phyloP scores from a whole-genome alignment of 1,140 invertebrate genomes.

The Drosophila nigrodunni region DNA sequence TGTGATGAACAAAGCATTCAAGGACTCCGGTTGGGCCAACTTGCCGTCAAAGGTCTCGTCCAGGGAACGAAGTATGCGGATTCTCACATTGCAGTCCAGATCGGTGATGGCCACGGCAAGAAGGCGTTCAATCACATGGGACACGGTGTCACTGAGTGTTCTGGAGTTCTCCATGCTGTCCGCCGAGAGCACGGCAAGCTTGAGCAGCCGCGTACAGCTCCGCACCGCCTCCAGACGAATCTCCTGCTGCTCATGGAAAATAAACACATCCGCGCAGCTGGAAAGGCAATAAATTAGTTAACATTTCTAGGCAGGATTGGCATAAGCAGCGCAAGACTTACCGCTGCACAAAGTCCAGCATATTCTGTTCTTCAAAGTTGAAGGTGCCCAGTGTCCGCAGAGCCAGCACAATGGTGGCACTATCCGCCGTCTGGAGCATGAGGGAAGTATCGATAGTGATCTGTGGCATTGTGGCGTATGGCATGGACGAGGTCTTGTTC shows the following conservation, averaged over 20 bases:
- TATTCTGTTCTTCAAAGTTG: slow-evolving; percentile 97
- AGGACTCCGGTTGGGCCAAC: slow-evolving; percentile 97
- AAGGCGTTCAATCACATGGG: slow-evolving; percentile 95
- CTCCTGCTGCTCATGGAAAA: slow-evolving; percentile 96
- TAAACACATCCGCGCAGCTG: slow-evolving; percentile 94
- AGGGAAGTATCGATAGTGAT: slow-evolving; percentile 67
- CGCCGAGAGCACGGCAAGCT: slow-evolving; percentile 89
- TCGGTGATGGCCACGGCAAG: slow-evolving; percentile 98
- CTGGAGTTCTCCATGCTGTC: slow-evolving; percentile 87
- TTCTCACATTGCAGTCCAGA: slow-evolving; percentile 96
- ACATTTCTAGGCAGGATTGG: neutral
- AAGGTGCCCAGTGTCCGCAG: slow-evolving; percentile 97
- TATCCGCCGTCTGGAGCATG: slow-evolving; percentile 86
- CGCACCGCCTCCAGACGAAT: slow-evolving; percentile 97
- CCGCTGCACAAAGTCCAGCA: slow-evolving; percentile 95
- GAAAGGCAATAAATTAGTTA: neutral
- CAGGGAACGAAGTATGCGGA: slow-evolving; percentile 96
- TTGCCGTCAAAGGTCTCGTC: slow-evolving; percentile 97
- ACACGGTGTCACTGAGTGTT: slow-evolving; percentile 94
- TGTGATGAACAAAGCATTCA: slow-evolving; percentile 96
- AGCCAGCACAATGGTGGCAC: slow-evolving; percentile 94
- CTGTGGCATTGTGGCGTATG: slow-evolving; percentile 57
- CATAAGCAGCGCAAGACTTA: neutral
- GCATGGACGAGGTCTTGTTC: slow-evolving; percentile 92
- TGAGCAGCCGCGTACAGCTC: slow-evolving; percentile 95